A percentile compares a stretch with the other conserved stretches of the same genome.
These are phyloP conservation scores for Psilanteris sp. DNA, from an alignment of 1,140 invertebrate species.

Conservation along the genomic window DNA sequence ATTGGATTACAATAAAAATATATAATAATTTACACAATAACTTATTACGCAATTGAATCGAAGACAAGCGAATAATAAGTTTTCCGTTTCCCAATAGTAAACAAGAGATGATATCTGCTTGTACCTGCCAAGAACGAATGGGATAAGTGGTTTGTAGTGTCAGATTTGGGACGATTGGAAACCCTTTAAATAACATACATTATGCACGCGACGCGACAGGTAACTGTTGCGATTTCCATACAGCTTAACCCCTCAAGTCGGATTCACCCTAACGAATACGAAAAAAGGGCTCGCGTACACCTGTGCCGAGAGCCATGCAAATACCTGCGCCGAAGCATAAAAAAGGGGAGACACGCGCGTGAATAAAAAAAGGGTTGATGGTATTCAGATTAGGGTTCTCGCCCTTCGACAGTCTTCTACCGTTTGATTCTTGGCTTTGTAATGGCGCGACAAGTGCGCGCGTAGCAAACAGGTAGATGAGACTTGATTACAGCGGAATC, in stretches of 20 bases:
- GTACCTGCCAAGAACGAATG: conserved; percentile 16
- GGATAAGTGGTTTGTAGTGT: conserved; percentile 43
- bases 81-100: no score
- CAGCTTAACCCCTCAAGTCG: conserved; percentile 48
- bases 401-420: conserved; percentile 51
- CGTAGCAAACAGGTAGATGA: conserved; percentile 37
- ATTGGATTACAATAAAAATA: no score
- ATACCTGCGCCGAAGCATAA: conserved; percentile 74
- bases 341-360: conserved; percentile 65
- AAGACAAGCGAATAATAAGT: no score
- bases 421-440: conserved; percentile 67
- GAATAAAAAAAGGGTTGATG: conserved; percentile 48
- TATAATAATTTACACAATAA: no score
- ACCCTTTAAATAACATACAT: conserved; percentile 39
- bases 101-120: no score
- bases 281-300: conserved; percentile 68
- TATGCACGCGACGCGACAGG: conserved; percentile 47
- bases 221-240: conserved; percentile 69
- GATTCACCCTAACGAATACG: conserved; percentile 65
- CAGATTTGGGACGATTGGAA: conserved; percentile 4
- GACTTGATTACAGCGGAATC: neutral
- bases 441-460: conserved; percentile 65
- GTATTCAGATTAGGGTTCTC: conserved; percentile 77
- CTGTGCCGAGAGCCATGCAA: conserved; percentile 70
- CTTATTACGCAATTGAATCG: no score